A percentile compares a stretch with the other conserved stretches of the same genome.
Conservation (phyloP, 2,888 invertebrate species). For the Brassicogethes aeneus region DNA sequence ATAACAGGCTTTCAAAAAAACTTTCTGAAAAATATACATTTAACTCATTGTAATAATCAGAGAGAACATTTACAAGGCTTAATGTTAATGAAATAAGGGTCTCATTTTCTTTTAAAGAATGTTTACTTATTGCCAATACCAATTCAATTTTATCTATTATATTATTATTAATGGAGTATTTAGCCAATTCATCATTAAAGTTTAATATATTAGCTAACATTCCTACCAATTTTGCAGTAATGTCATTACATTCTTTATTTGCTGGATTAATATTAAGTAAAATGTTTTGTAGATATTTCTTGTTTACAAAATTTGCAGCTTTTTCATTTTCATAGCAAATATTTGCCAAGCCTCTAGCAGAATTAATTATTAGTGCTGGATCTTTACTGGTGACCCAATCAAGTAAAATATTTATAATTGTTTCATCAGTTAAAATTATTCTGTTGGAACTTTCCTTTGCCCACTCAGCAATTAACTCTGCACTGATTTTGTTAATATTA, state of each 20-base stretch:
- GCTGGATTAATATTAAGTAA: constrained; percentile 24
- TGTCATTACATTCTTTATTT: constrained; percentile 17
- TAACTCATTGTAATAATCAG: constrained; percentile 51
- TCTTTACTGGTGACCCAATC: constrained; percentile 48
- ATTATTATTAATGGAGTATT: constrained; percentile 48
- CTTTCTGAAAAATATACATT: constrained; percentile 32
- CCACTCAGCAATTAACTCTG: constrained; percentile 72
- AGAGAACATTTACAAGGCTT: constrained; percentile 52
- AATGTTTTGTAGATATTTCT: constrained; percentile 26
- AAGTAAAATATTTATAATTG: constrained; percentile 51
- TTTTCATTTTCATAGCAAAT: constrained; percentile 81
- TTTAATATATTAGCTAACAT: constrained; percentile 72
- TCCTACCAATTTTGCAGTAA: constrained; percentile 56
- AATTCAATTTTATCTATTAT: constrained; percentile 46
- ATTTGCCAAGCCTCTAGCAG: constrained; percentile 78
- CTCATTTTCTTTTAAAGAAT: constrained; percentile 47
- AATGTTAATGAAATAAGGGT: constrained; percentile 48
- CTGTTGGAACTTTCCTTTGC: constrained; percentile 71
- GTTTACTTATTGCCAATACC: constrained; percentile 44
- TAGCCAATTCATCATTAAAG: constrained; percentile 59
- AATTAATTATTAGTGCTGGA: constrained; percentile 56
- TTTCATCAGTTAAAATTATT: constrained; percentile 55
- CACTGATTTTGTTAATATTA: constrained; percentile 48
- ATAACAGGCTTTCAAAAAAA: constrained; percentile 43
- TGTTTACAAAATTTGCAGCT: constrained; percentile 45